Base-by-base conservation (phyloP, 2,113 vertebrate species). In the Gymnogyps californianus region DNA sequence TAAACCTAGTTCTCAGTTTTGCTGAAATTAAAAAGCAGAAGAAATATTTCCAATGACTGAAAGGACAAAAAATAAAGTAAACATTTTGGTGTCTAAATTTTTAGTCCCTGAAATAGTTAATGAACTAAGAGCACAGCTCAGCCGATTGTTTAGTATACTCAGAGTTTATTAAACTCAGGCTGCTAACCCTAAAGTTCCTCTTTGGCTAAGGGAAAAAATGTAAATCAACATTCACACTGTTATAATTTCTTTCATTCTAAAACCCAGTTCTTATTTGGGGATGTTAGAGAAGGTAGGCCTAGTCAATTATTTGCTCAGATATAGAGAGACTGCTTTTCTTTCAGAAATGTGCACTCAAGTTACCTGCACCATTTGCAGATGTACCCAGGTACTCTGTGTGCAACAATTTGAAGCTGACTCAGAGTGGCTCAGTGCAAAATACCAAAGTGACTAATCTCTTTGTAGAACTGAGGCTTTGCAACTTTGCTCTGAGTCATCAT, bases 391-490 rank as follows among this genome's bases (percentile, higher is more conserved):
- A 93, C 70, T 94, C 44, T 20, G 3, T 77, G 80, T 79, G 58
- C 71, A 94, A 52, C 90, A 89, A 90, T 88, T 65, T 85, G 94
- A 64, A 91, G 89, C 87, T 96, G 93, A 97, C 85, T 97, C 96
- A 96, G 92, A 96, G 59, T 51, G 80, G 82, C 83, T 89, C 80
- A 58, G 83, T 85, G 74, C 87, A 92, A 87, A 95, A 97, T 92
- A 96, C 92, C 95, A 97, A 93, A 91, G 44, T 94, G 96, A 97
- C 89, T 96, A 93, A 96, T 93, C 95, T 95, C 91, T 91, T 83
- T 74, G 87, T 85, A 93, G 77, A 87, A 80, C 36, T 31, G 67
- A 90, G 91, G 54, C 75, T 95, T 94, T 96, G 93, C 75, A 86
- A 80, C 83, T 95, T 96, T 72, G 64, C 77, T 94, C 89, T 97